These are phyloP conservation scores for Strongylocentrotus purpuratus DNA, from an alignment of 35 echinoderm and acorn worm genomes.

Conservation along the genomic window DNA sequence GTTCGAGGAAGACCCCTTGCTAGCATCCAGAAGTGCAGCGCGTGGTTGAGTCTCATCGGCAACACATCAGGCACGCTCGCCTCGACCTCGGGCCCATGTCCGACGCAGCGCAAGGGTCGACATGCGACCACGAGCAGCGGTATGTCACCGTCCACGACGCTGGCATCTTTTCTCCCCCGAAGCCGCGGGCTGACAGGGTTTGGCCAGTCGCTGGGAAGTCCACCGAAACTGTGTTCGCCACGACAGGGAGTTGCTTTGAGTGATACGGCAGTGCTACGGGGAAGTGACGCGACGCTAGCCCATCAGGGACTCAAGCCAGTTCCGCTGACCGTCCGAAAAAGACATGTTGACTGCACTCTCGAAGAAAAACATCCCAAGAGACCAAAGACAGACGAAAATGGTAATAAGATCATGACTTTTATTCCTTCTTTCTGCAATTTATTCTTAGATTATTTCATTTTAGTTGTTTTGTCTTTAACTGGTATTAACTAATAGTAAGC, in stretches of 20 bases:
- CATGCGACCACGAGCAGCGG: neutral
- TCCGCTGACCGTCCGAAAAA: conserved; percentile 26
- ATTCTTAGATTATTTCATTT: neutral
- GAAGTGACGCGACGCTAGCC: neutral
- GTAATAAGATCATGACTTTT: neutral
- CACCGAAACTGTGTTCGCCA: conserved; percentile 21
- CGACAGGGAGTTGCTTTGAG: conserved; percentile 30
- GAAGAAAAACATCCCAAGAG: neutral
- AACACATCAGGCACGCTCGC: conserved; percentile 24
- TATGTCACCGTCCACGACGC: neutral
- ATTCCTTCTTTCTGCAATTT: neutral
- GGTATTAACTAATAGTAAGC: too few relatives aligned
- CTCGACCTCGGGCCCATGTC: neutral
- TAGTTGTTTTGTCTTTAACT: neutral
- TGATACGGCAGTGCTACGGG: neutral
- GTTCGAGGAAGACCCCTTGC: conserved; percentile 59
- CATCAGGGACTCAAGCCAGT: neutral
- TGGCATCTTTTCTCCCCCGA: neutral
- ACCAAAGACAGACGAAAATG: conserved; percentile 20
- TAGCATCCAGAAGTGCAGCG: conserved; percentile 73
- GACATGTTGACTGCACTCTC: neutral
- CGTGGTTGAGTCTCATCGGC: conserved; percentile 76
- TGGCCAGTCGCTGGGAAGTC: conserved; percentile 26
- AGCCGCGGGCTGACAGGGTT: conserved; percentile 13
- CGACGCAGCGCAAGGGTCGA: conserved; percentile 32